A percentile compares a stretch with the other conserved stretches of the same genome.
phyloP scores from a whole-genome alignment of 2,797 vertebrate genomes.

The Sebastes itinus region DNA sequence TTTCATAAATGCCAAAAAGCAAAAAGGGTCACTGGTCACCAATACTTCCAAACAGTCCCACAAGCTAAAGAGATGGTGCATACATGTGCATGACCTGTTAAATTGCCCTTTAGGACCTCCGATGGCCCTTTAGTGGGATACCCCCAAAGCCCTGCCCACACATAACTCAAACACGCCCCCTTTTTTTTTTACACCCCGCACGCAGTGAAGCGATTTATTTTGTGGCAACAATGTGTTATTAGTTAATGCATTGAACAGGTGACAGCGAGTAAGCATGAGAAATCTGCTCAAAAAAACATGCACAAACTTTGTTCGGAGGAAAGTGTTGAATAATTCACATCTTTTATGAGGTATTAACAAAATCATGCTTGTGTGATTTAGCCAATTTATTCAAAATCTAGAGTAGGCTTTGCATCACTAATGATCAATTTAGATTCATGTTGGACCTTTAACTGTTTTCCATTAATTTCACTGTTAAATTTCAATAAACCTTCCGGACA shows the following conservation, averaged over 20 bases:
- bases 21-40: slow-evolving; percentile 55
- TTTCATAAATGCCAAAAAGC: slow-evolving; percentile 20
- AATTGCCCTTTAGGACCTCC: slow-evolving; percentile 53
- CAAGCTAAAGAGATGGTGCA: slow-evolving; percentile 26
- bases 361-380: neutral
- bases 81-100: slow-evolving; percentile 70
- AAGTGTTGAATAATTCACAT: neutral
- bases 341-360: neutral
- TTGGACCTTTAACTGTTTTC: neutral
- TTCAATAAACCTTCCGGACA: neutral
- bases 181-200: neutral
- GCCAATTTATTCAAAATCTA: neutral
- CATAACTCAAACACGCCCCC: neutral
- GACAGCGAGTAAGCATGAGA: neutral
- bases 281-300: neutral
- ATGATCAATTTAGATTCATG: neutral
- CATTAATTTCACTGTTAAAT: neutral
- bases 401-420: neutral
- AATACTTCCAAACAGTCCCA: neutral
- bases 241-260: slow-evolving; percentile 13
- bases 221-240: slow-evolving; percentile 27
- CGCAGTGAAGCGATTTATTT: slow-evolving; percentile 5
- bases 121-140: slow-evolving; percentile 16
- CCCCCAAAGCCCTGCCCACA: neutral
- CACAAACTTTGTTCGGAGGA: neutral